Conservation (phyloP, 1,140 invertebrate genomes). For the Trinorchestia longiramus region DNA sequence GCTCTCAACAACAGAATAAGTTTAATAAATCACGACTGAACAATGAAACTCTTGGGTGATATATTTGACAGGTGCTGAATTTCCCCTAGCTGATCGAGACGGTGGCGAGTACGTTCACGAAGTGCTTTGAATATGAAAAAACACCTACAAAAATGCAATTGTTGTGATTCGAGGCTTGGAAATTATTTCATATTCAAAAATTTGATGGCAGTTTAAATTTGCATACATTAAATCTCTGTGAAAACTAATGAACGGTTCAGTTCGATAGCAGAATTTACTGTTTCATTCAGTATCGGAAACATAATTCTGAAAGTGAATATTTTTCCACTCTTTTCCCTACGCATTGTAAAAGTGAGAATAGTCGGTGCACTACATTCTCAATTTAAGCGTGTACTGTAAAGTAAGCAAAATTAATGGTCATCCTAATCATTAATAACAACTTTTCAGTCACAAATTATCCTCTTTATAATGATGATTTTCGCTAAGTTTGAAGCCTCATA, state of each 20-base stretch:
- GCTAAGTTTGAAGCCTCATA: not conserved
- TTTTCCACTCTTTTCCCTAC: not conserved
- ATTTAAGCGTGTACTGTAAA: not conserved
- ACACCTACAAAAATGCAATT: not conserved
- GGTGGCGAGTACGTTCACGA: not conserved
- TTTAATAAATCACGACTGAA: no score
- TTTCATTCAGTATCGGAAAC: not conserved
- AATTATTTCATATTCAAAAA: not conserved
- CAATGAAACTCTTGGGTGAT: no score
- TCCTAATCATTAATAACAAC: not conserved
- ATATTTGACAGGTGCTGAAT: no score
- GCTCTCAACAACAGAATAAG: no score
- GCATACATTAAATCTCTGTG: not conserved
- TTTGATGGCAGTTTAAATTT: not conserved
- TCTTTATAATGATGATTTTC: slow-evolving; percentile 29
- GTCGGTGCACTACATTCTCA: not conserved
- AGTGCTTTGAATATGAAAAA: not conserved
- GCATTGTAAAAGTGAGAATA: not conserved
- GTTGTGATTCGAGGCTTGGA: not conserved
- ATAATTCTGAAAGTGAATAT: not conserved
- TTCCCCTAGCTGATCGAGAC: not conserved
- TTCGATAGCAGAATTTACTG: not conserved
- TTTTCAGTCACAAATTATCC: slow-evolving; percentile 31
- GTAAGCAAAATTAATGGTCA: not conserved
- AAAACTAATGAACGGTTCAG: not conserved